These are phyloP conservation scores for Adelphocoris suturalis DNA, from an alignment of 2,888 invertebrate species.

Conservation along the genomic window DNA sequence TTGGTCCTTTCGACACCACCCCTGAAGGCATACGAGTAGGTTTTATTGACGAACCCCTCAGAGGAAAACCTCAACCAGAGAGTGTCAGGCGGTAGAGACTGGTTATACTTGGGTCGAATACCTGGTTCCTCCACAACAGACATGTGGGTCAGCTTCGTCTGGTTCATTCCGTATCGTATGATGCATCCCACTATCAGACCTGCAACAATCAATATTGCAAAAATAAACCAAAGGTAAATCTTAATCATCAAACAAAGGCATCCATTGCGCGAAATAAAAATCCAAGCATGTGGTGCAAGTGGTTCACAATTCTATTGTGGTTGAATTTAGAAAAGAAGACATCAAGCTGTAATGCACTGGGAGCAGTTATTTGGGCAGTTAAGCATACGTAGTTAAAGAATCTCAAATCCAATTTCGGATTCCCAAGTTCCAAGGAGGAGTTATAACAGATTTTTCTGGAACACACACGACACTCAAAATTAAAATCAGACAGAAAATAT, in stretches of 20 bases:
- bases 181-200: constrained; percentile 97
- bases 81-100: constrained; percentile 90
- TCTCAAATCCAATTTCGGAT: too few species aligned
- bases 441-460: too few species aligned
- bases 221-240: constrained; percentile 60
- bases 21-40: constrained; percentile 91
- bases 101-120: constrained; percentile 83
- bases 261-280: neutral
- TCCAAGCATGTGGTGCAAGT: neutral
- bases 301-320: too few species aligned
- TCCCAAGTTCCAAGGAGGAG: too few species aligned
- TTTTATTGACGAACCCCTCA: constrained; percentile 85
- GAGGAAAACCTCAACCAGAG: constrained; percentile 85
- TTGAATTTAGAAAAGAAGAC: too few species aligned
- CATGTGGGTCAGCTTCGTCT: constrained; percentile 85
- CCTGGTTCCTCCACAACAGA: constrained; percentile 85
- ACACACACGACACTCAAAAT: too few species aligned
- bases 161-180: constrained; percentile 90
- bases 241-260: neutral
- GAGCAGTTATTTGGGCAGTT: too few species aligned
- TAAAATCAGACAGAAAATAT: too few species aligned
- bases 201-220: constrained; percentile 78
- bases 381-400: too few species aligned
- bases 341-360: too few species aligned
- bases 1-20: constrained; percentile 92